phyloP scores from a whole-genome alignment of 2,888 invertebrate species.

The Hemicrepidius hirtus region DNA sequence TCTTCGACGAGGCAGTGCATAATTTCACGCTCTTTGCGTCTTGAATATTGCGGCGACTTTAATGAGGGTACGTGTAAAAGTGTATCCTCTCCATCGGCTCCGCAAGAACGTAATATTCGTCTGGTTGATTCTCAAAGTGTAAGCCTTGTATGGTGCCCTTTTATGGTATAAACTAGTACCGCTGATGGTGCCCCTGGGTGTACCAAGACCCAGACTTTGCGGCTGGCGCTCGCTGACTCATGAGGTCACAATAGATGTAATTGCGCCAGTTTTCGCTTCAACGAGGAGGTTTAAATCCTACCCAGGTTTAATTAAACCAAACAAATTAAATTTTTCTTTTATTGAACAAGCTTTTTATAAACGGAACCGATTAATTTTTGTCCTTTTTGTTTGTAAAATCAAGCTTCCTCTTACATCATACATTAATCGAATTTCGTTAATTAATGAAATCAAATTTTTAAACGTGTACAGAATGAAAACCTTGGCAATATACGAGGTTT shows the following conservation, averaged over 20 bases:
- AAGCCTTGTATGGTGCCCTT: conserved; percentile 36
- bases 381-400: background rate
- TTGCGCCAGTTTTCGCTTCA: conserved; percentile 26
- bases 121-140: conserved; percentile 31
- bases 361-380: background rate
- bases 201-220: conserved; percentile 48
- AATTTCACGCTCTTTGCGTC: conserved; percentile 31
- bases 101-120: conserved; percentile 12
- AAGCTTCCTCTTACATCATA: conserved; percentile 1
- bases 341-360: conserved; percentile 8
- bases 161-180: conserved; percentile 47
- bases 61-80: conserved; percentile 25
- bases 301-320: conserved; percentile 8
- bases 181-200: conserved; percentile 37
- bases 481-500: too few species aligned
- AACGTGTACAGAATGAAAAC: too few species aligned
- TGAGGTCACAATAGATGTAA: conserved; percentile 33
- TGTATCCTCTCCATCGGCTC: background rate
- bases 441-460: too few species aligned
- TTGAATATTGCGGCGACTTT: conserved; percentile 22
- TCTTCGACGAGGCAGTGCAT: conserved; percentile 15
- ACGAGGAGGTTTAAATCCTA: conserved; percentile 20
- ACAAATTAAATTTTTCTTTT: conserved; percentile 17
- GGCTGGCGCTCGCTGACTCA: conserved; percentile 50
- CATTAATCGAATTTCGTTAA: background rate